phyloP scores from a whole-genome alignment of 2,797 vertebrate genomes.

The Leptoclinus maculatus region DNA sequence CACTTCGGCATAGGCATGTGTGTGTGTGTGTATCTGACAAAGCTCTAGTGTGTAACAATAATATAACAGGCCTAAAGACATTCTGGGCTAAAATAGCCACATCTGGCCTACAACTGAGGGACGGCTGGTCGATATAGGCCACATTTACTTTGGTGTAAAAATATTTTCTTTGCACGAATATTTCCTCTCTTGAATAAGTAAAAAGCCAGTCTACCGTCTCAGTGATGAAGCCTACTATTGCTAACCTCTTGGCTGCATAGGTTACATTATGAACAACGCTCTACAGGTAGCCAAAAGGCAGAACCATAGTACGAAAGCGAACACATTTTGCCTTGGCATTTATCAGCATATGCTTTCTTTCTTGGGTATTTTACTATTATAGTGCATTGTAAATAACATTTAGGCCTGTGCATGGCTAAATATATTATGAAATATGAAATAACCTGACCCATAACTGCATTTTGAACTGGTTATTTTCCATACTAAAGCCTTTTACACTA shows the following conservation, averaged over 20 bases:
- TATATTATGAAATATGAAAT: conserved; percentile 1
- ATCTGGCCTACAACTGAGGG: conserved; percentile 23
- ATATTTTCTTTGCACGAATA: background rate
- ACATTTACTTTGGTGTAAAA: background rate
- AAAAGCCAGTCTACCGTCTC: background rate
- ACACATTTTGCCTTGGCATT: background rate
- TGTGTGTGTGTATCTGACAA: background rate
- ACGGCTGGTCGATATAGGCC: background rate
- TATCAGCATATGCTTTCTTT: background rate
- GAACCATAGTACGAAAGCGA: background rate
- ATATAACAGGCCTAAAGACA: background rate
- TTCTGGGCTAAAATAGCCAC: conserved; percentile 3
- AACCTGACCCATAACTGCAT: background rate
- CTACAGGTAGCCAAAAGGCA: background rate
- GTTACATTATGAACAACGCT: background rate
- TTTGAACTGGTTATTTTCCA: conserved; percentile 2
- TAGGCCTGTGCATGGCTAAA: background rate
- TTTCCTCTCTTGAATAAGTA: background rate
- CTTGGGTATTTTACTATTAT: background rate
- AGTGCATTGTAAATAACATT: background rate
- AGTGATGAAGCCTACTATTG: background rate
- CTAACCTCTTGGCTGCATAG: background rate
- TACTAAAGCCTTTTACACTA: background rate
- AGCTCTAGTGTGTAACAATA: background rate
- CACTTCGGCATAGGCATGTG: too few species aligned